Evolutionary conservation across 2,888 invertebrate species (phyloP).

Genomic region (Pherbina coryleti): DNA sequence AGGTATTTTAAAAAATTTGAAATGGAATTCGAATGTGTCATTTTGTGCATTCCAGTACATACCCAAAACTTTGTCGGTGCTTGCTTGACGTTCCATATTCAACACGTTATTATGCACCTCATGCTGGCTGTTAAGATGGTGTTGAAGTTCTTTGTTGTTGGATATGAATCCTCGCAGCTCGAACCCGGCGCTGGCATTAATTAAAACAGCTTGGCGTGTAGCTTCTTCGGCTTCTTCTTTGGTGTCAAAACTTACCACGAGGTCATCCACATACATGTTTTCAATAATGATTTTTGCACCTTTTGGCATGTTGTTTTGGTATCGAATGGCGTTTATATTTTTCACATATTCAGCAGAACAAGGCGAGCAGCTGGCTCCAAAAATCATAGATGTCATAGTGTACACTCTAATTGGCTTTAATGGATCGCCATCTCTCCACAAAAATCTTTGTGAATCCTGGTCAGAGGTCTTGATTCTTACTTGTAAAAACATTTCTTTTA

Average conservation of each 20-base stretch:
- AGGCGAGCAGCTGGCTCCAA: too few species aligned
- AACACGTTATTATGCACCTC: background rate
- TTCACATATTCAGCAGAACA: slow-evolving; percentile 56
- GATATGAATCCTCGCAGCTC: slow-evolving; percentile 27
- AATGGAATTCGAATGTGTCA: slow-evolving; percentile 47
- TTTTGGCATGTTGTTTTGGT: slow-evolving; percentile 36
- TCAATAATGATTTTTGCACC: slow-evolving; percentile 43
- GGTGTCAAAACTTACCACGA: slow-evolving; percentile 49
- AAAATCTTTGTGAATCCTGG: slow-evolving; percentile 30
- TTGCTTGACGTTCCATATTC: background rate
- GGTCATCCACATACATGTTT: slow-evolving; percentile 46
- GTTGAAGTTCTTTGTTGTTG: slow-evolving; percentile 24
- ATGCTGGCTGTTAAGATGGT: background rate
- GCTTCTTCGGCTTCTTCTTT: slow-evolving; percentile 52
- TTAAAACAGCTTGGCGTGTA: slow-evolving; percentile 12
- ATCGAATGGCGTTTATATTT: slow-evolving; percentile 51
- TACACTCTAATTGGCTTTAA: slow-evolving; percentile 32
- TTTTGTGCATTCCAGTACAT: slow-evolving; percentile 44
- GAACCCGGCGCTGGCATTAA: slow-evolving; percentile 32
- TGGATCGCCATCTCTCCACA: slow-evolving; percentile 33
- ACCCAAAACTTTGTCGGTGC: slow-evolving; percentile 44
- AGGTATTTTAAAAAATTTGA: slow-evolving; percentile 39
- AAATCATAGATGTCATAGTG: too few species aligned
- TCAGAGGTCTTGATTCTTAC: slow-evolving; percentile 11
- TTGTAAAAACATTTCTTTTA: slow-evolving; percentile 47